These are phyloP conservation scores for Hippoglossus hippoglossus DNA, from an alignment of 2,797 vertebrate species.

Conservation along the genomic window DNA sequence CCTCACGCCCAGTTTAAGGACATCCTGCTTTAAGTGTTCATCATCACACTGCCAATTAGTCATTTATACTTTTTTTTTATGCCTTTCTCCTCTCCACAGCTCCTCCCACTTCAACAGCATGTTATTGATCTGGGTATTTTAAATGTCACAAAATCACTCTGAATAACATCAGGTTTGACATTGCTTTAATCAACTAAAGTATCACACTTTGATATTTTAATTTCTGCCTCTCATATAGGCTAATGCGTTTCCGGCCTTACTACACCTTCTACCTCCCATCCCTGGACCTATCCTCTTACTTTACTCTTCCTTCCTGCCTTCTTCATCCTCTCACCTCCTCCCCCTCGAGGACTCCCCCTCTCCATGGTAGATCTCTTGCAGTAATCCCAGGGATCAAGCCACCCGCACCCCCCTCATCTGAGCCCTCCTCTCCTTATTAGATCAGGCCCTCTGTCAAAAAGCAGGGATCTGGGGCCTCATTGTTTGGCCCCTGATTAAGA, in stretches of 20 bases:
- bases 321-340: constrained; percentile 10
- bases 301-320: not conserved
- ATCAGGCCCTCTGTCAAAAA: constrained; percentile 79
- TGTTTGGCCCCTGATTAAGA: constrained; percentile 86
- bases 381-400: constrained; percentile 76
- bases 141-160: too few species aligned
- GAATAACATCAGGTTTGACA: too few species aligned
- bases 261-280: too few species aligned
- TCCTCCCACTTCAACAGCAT: too few species aligned
- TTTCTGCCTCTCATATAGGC: not conserved
- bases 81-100: not conserved
- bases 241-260: not conserved
- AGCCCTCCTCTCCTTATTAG: constrained; percentile 76
- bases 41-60: too few species aligned
- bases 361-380: constrained; percentile 60
- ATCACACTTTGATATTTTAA: too few species aligned
- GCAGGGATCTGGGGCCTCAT: constrained; percentile 76
- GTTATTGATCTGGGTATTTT: too few species aligned
- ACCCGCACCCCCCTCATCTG: constrained; percentile 18
- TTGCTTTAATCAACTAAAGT: too few species aligned
- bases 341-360: constrained; percentile 15
- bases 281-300: not conserved
- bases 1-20: too few species aligned
- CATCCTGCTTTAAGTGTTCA: too few species aligned
- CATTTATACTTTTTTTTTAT: too few species aligned